Base-by-base conservation (phyloP, 2,888 invertebrate species). In the Mallateleia sp. region DNA sequence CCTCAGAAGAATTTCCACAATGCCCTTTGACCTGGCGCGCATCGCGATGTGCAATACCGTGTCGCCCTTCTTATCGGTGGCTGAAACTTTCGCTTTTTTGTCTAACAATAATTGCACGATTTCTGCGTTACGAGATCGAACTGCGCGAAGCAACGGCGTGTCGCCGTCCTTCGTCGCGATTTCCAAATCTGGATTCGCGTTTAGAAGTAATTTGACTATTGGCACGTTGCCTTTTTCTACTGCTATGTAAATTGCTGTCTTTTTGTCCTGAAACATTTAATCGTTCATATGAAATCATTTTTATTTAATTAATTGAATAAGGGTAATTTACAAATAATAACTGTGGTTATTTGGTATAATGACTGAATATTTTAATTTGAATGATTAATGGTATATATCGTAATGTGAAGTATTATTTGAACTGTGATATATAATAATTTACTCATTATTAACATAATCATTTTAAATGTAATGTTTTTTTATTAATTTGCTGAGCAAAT, bases 11-110 rank as follows among this genome's bases (percentile, higher is more conserved):
- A 99, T 97, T 95, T 99, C 99, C 0, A 99, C 98, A 92, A 99
- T 98, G 82, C 97, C 98, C 96, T 98, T 98, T 47, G 98, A 98
- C 74, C 99, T 96, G 0, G 99, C 99, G 84, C 99, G 96, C 97
- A 99, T 98, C 0, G 99, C 98, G 90, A 99, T 98, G 95, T 99
- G 99, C 50, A 99, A 96, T 22, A 98, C 98, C 47, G 99, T 99
- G 95, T 99, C 99, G 0, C 99, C 99, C 92, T 98, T 97, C 92
- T 97, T 97, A 94, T 98, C 98, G n/a, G 97, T 97, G 5, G 98
- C 98, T 74, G 97, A 97, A 25, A 99, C 99, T 95, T 99, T 98
- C 9, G 99, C 98, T 92, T 99, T 98, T 90, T 98, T 97, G 92
- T 99, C 99, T 88, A 99, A 95, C 88, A 99, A 95, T 92, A 99